Conservation (phyloP, 2,797 vertebrate species). For the Hyperoplus lanceolatus region DNA sequence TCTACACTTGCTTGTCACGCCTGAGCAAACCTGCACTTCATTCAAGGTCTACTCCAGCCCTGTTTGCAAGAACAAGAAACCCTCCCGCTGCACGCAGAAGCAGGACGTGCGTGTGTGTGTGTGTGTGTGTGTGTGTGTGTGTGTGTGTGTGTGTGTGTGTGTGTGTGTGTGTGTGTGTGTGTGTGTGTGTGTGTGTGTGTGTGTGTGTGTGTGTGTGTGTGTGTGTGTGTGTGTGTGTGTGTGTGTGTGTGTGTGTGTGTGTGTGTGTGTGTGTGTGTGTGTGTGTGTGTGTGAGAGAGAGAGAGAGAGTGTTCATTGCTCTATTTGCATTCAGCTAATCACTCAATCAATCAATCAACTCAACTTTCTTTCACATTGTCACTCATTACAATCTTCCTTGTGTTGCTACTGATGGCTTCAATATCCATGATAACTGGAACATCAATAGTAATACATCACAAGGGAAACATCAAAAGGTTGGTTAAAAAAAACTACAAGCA, state of each 20-base stretch:
- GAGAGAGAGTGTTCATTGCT: neutral
- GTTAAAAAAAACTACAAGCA: constrained; percentile 64
- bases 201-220: constrained; percentile 3
- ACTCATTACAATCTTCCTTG: constrained; percentile 11
- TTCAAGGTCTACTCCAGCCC: constrained; percentile 36
- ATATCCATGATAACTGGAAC: constrained; percentile 42
- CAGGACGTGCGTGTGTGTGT: constrained; percentile 14
- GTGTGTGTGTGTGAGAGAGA: constrained; percentile 4
- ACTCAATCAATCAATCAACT: too few relatives aligned
- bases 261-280: constrained; percentile 3
- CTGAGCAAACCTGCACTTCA: constrained; percentile 58
- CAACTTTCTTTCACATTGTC: constrained; percentile 3
- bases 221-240: constrained; percentile 13
- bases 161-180: constrained; percentile 12
- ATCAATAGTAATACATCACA: constrained; percentile 51
- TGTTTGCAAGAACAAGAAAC: constrained; percentile 36
- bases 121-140: constrained; percentile 23
- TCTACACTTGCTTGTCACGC: constrained; percentile 50
- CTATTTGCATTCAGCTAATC: constrained; percentile 22
- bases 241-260: neutral
- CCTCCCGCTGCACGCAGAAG: constrained; percentile 13
- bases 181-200: neutral
- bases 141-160: constrained; percentile 4
- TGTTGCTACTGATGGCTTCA: constrained; percentile 37
- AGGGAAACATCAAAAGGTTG: constrained; percentile 45